Percentiles rank a stretch among this genome's conserved stretches.
These are phyloP conservation scores for Cephus pulcher DNA, from an alignment of 2,888 invertebrate species.

Conservation along the genomic window DNA sequence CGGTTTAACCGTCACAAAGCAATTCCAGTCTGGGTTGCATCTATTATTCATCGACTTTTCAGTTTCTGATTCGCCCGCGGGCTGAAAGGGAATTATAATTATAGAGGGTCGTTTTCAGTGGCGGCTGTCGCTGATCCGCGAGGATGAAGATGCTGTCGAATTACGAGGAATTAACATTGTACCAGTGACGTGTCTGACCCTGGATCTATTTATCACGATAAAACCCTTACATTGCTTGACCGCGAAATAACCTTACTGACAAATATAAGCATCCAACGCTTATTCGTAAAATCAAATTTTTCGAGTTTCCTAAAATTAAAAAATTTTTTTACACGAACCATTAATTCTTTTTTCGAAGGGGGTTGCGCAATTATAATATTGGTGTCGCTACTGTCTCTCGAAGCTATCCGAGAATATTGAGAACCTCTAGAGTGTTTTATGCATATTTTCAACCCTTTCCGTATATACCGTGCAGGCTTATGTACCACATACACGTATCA, in stretches of 20 bases:
- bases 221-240: too few species aligned
- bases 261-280: neutral
- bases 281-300: neutral
- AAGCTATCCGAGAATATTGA: too few species aligned
- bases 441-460: neutral
- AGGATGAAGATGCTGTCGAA: neutral
- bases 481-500: neutral
- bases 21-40: conserved; percentile 2
- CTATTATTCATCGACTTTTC: conserved; percentile 8
- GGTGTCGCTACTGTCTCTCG: too few species aligned
- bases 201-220: neutral
- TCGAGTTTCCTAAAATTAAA: too few species aligned
- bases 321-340: too few species aligned
- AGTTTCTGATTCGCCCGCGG: neutral
- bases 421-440: neutral
- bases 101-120: neutral
- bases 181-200: neutral
- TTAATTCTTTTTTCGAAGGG: too few species aligned
- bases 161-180: neutral
- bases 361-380: too few species aligned
- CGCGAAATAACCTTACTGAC: neutral
- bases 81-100: neutral
- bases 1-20: conserved; percentile 2
- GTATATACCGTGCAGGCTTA: neutral
- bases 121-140: neutral